Evolutionary conservation across 2,888 invertebrate species (phyloP).

Genomic region (Dolichopus griseipennis): DNA sequence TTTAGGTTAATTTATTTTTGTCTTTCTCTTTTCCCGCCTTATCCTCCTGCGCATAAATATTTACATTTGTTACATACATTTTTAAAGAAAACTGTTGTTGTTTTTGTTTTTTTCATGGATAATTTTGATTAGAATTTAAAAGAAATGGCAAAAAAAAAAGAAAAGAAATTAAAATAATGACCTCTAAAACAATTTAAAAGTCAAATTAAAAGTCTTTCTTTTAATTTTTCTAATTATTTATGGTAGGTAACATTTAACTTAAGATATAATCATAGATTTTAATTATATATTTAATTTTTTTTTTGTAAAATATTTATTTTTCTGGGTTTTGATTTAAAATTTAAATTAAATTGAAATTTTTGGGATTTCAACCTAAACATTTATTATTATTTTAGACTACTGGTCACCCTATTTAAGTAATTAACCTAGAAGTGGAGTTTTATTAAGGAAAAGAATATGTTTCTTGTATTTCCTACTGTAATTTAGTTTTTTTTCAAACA

Average conservation of each 20-base stretch:
- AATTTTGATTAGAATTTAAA: neutral
- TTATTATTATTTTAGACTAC: no score
- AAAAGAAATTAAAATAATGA: slow-evolving; percentile 1
- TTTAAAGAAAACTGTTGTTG: neutral
- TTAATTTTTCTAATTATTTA: neutral
- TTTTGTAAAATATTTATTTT: no score
- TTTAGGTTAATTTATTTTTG: slow-evolving; percentile 1
- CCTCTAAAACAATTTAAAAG: slow-evolving; percentile 1
- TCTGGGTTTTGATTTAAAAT: no score
- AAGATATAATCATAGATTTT: neutral
- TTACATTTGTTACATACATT: neutral
- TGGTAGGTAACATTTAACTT: neutral
- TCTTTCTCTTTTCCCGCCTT: neutral
- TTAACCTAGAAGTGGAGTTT: no score
- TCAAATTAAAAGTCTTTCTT: slow-evolving; percentile 1
- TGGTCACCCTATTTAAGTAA: no score
- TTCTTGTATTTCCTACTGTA: no score
- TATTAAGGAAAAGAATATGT: no score
- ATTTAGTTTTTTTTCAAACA: no score
- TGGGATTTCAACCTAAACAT: no score
- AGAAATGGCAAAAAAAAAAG: neutral
- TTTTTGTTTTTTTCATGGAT: neutral
- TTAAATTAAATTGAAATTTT: no score
- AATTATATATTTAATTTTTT: neutral
- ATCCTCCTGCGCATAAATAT: neutral